A percentile compares a stretch with the other conserved stretches of the same genome.
These are phyloP conservation scores for Toxostoma redivivum DNA, from an alignment of 2,113 vertebrate species.

Conservation along the genomic window DNA sequence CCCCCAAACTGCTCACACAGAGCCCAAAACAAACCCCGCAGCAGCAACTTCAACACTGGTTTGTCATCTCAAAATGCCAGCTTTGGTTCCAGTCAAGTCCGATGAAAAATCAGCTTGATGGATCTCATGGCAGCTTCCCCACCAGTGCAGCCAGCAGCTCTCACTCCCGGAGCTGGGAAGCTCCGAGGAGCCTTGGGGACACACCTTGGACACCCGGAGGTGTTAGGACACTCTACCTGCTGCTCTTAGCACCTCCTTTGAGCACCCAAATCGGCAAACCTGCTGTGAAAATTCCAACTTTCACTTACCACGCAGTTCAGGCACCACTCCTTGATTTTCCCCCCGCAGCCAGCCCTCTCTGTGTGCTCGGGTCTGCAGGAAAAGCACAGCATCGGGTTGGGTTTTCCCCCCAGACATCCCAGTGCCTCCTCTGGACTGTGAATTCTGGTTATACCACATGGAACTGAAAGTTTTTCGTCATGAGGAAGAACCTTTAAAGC, in stretches of 20 bases:
- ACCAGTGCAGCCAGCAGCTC: neutral
- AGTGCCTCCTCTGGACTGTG: fast-evolving
- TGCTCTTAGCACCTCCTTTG: neutral
- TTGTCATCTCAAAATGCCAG: neutral
- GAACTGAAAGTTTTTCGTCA: fast-evolving
- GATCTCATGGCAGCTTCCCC: neutral
- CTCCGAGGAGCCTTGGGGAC: neutral
- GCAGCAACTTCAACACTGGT: neutral
- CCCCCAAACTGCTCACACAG: neutral
- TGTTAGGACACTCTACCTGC: neutral
- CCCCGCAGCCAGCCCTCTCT: neutral
- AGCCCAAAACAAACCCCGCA: neutral
- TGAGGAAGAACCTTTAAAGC: neutral
- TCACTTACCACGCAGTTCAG: conserved; percentile 69
- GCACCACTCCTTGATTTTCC: conserved; percentile 45
- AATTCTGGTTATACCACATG: neutral
- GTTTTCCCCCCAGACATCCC: neutral
- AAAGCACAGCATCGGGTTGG: neutral
- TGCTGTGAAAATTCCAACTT: neutral
- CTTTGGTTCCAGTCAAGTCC: neutral
- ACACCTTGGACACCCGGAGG: neutral
- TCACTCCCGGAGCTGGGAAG: neutral
- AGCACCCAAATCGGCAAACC: neutral
- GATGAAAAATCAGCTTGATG: fast-evolving
- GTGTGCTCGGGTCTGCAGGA: conserved; percentile 57